A percentile compares a stretch with the other conserved stretches of the same genome.
Evolutionary conservation across 37 sponge, comb jelly and placozoan species (phyloP).

Genomic region (Cladorhizidae sp.): DNA sequence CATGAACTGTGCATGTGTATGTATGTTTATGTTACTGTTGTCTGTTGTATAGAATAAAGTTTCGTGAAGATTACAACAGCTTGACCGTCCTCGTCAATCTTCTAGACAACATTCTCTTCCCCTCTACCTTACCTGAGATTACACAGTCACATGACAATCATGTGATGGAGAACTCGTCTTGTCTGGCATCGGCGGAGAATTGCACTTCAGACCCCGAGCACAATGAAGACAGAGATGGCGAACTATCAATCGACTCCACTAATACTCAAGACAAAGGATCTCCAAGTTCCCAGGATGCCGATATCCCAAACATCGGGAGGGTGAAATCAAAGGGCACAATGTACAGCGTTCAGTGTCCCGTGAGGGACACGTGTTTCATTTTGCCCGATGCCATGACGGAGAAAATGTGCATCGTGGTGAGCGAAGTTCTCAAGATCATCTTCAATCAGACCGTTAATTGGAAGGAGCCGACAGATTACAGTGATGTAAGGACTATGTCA

Average conservation of each 20-base stretch:
- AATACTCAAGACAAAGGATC: neutral
- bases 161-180: neutral
- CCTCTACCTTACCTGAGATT: neutral
- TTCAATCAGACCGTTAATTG: constrained; percentile 62
- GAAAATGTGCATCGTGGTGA: neutral
- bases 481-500: constrained; percentile 9
- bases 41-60: neutral
- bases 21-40: neutral
- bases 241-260: too few relatives aligned
- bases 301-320: neutral
- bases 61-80: constrained; percentile 37
- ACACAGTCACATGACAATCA: neutral
- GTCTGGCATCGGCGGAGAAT: neutral
- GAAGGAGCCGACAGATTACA: constrained; percentile 22
- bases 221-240: too few relatives aligned
- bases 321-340: constrained; percentile 7
- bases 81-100: constrained; percentile 18
- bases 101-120: constrained; percentile 19
- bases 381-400: constrained; percentile 19
- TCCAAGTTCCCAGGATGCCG: neutral
- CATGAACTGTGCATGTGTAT: neutral
- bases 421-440: constrained; percentile 48
- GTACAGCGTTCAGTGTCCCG: neutral
- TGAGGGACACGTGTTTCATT: constrained; percentile 1
- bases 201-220: too few relatives aligned